A percentile compares a stretch with the other conserved stretches of the same genome.
Conservation (phyloP, 2,797 vertebrate genomes). For the Dendrocincla tyrannina region DNA sequence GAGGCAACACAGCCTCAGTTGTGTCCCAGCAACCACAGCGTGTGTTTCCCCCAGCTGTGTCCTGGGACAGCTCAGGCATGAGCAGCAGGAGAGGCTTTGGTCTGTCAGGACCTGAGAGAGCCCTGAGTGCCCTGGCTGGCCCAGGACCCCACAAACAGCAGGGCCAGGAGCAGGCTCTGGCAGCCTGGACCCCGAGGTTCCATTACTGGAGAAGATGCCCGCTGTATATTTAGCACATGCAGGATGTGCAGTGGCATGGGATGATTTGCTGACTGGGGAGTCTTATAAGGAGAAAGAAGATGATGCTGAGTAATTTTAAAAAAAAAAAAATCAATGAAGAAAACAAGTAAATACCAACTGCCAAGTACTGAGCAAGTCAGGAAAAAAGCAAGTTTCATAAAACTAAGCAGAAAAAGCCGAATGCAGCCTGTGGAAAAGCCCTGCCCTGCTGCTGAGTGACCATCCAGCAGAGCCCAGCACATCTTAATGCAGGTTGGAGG, state of each 20-base stretch:
- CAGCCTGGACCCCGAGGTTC: accelerated
- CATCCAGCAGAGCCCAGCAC: neutral
- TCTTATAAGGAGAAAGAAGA: neutral
- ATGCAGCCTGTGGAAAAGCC: neutral
- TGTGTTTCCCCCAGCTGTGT: neutral
- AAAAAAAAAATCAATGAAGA: neutral
- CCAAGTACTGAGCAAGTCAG: constrained; percentile 4
- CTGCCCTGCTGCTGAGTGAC: neutral
- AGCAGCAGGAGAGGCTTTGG: neutral
- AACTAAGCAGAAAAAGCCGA: neutral
- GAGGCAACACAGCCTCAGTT: accelerated
- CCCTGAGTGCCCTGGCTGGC: neutral
- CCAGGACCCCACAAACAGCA: neutral
- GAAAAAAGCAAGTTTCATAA: neutral
- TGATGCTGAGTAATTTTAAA: neutral
- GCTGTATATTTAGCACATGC: accelerated
- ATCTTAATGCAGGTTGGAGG: neutral
- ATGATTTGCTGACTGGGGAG: neutral
- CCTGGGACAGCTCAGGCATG: accelerated
- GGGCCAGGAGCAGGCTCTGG: neutral
- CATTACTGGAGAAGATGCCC: neutral
- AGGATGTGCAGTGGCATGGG: neutral
- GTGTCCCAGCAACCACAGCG: neutral
- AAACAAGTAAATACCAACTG: neutral
- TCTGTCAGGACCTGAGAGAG: neutral